Percentiles rank a stretch among this genome's conserved stretches.
phyloP scores from a whole-genome alignment of 2,797 vertebrate species.

The Brachyalestes nurse region DNA sequence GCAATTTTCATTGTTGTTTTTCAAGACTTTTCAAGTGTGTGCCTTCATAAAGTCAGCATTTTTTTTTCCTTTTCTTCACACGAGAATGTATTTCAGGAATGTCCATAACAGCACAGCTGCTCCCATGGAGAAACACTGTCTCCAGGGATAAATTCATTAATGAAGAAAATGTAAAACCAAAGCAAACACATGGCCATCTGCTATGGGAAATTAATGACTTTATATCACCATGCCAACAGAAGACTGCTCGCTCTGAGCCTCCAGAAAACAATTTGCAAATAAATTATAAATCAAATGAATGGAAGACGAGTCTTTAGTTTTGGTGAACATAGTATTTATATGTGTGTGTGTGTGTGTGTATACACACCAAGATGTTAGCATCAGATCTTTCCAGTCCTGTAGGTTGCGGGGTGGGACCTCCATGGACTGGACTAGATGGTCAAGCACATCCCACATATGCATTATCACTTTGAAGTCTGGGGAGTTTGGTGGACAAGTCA shows the following conservation, averaged over 20 bases:
- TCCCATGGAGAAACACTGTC: slow-evolving; percentile 60
- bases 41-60: slow-evolving; percentile 23
- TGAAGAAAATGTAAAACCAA: slow-evolving; percentile 60
- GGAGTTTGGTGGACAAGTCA: no score
- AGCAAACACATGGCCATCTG: slow-evolving; percentile 21
- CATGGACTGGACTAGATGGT: no score
- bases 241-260: not conserved
- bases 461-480: no score
- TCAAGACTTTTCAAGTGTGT: slow-evolving; percentile 28
- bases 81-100: slow-evolving; percentile 33
- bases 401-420: no score
- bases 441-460: no score
- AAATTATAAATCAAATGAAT: not conserved
- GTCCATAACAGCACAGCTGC: slow-evolving; percentile 62
- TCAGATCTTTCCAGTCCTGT: no score
- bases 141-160: slow-evolving; percentile 68
- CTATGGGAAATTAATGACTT: slow-evolving; percentile 4
- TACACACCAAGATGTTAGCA: no score
- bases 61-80: not conserved
- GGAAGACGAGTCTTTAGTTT: not conserved
- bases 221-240: slow-evolving; percentile 13
- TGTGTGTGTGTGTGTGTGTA: no score
- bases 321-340: not conserved
- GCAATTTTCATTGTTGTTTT: slow-evolving; percentile 16
- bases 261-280: slow-evolving; percentile 5